A percentile compares a stretch with the other conserved stretches of the same genome.
phyloP scores from a whole-genome alignment of 2,888 invertebrate genomes.

The Sthenelais limicola region DNA sequence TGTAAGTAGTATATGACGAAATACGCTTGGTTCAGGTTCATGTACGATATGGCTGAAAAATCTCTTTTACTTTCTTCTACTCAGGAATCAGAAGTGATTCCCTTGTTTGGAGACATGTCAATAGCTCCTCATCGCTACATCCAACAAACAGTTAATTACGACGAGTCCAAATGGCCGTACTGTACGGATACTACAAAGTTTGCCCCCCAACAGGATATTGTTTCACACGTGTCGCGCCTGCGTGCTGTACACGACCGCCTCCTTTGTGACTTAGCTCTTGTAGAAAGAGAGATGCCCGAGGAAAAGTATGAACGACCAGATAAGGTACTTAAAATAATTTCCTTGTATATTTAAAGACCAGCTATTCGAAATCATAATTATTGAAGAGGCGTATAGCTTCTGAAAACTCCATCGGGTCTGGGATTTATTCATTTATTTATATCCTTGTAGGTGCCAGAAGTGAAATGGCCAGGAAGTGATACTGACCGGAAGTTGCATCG shows the following conservation, averaged over 20 bases:
- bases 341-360: no score
- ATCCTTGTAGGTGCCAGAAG: not conserved
- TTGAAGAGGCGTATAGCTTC: no score
- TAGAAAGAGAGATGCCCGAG: not conserved
- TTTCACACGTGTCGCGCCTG: constrained; percentile 34
- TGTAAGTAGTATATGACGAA: not conserved
- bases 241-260: constrained; percentile 50
- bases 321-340: no score
- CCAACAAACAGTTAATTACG: constrained; percentile 76
- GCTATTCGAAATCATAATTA: no score
- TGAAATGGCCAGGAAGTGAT: constrained; percentile 19
- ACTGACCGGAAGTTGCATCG: constrained; percentile 10
- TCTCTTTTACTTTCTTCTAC: no score
- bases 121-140: constrained; percentile 98
- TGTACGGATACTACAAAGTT: constrained; percentile 79
- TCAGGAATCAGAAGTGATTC: constrained; percentile 55
- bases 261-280: constrained; percentile 48
- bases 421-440: not conserved
- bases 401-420: no score
- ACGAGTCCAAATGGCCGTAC: constrained; percentile 54
- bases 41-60: no score
- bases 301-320: no score
- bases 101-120: constrained; percentile 96
- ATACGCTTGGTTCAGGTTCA: not conserved
- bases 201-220: constrained; percentile 76